Conservation (phyloP, 1,140 invertebrate genomes). For the Hyles vespertilio region DNA sequence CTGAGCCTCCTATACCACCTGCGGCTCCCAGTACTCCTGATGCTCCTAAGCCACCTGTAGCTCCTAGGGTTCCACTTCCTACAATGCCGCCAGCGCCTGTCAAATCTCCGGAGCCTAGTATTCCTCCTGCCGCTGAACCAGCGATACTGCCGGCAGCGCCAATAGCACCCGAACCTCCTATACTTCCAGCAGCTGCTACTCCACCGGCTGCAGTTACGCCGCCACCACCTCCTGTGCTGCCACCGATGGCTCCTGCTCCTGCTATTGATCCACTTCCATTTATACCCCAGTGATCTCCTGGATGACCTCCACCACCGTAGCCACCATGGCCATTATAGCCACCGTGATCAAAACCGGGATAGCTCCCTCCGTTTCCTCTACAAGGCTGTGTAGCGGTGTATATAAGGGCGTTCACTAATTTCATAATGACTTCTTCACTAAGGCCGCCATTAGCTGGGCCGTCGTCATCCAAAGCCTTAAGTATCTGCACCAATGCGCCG, state of each 20-base stretch:
- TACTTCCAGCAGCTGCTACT: constrained; percentile 12
- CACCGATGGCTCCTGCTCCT: constrained; percentile 8
- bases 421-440: constrained; percentile 47
- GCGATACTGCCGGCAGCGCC: constrained; percentile 5
- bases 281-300: background rate
- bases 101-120: background rate
- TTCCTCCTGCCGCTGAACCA: background rate
- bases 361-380: background rate
- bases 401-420: constrained; percentile 53
- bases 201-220: constrained; percentile 12
- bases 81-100: background rate
- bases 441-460: constrained; percentile 3
- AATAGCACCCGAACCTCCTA: constrained; percentile 11
- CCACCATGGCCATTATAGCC: background rate
- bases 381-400: constrained; percentile 30
- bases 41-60: background rate
- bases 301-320: background rate
- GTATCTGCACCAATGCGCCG: constrained; percentile 7
- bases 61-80: background rate
- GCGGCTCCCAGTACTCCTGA: constrained; percentile 12
- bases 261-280: constrained; percentile 1
- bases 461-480: constrained; percentile 32
- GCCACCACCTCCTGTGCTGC: constrained; percentile 9
- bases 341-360: background rate
- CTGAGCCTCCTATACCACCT: constrained; percentile 9